These are phyloP conservation scores for Pogonognathellus flavescens DNA, from an alignment of 1,140 invertebrate genomes.

Conservation along the genomic window DNA sequence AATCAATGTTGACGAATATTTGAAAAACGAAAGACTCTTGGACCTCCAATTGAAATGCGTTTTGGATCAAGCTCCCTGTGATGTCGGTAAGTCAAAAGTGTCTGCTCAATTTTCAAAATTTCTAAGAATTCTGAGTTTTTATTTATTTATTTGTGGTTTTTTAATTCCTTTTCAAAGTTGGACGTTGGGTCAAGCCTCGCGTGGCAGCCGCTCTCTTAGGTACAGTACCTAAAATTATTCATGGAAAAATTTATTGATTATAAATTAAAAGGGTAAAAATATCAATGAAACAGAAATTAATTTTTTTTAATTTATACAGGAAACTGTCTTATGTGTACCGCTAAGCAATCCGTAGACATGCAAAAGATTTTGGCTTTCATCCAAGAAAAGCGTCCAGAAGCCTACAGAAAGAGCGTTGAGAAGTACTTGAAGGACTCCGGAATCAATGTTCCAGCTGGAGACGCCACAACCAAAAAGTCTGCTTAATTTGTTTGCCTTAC, in stretches of 20 bases:
- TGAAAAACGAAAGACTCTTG: slow-evolving; percentile 49
- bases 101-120: too few relatives aligned
- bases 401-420: slow-evolving; percentile 33
- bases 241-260: too few relatives aligned
- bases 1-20: slow-evolving; percentile 53
- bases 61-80: slow-evolving; percentile 58
- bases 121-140: background rate
- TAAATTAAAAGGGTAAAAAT: too few relatives aligned
- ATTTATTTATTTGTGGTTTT: background rate
- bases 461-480: background rate
- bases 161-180: background rate
- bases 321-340: slow-evolving; percentile 55
- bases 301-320: background rate
- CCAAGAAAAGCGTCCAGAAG: slow-evolving; percentile 51
- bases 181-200: slow-evolving; percentile 32
- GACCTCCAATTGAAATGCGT: slow-evolving; percentile 59
- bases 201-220: slow-evolving; percentile 43
- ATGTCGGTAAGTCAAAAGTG: slow-evolving; percentile 18
- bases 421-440: slow-evolving; percentile 55
- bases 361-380: slow-evolving; percentile 53
- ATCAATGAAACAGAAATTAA: too few relatives aligned
- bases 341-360: slow-evolving; percentile 52
- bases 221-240: too few relatives aligned
- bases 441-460: background rate
- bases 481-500: background rate